These are phyloP conservation scores for Ichneumon xanthorius DNA, from an alignment of 2,888 invertebrate genomes.

Conservation along the genomic window DNA sequence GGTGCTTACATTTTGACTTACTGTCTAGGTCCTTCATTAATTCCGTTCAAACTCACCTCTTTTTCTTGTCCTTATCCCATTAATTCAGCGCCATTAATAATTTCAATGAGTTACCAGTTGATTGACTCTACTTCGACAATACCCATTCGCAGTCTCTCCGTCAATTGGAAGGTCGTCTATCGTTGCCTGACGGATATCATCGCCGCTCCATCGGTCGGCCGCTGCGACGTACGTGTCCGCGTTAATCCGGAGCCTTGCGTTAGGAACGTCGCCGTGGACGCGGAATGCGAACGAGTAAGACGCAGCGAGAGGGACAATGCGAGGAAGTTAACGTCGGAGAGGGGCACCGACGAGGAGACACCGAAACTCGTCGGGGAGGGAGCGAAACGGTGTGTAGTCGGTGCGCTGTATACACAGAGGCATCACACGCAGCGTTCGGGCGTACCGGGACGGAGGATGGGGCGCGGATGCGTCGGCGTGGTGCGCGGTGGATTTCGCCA, in stretches of 20 bases:
- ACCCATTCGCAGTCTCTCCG: background rate
- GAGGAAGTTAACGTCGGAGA: constrained; percentile 24
- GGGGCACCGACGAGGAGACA: constrained; percentile 33
- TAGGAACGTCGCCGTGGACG: background rate
- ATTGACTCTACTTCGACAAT: background rate
- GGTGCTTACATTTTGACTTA: no score
- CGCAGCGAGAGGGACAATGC: constrained; percentile 15
- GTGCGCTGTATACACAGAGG: constrained; percentile 35
- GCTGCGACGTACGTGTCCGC: constrained; percentile 4
- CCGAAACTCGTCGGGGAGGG: constrained; percentile 38
- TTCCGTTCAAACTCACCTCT: background rate
- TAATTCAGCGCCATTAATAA: background rate
- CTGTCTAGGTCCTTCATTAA: no score
- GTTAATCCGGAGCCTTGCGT: background rate
- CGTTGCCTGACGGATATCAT: constrained; percentile 18
- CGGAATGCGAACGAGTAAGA: constrained; percentile 34
- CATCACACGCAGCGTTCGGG: constrained; percentile 34
- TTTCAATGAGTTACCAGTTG: background rate
- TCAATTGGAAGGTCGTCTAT: constrained; percentile 8
- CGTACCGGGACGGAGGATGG: constrained; percentile 43
- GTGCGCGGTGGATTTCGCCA: constrained; percentile 81
- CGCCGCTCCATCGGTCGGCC: background rate
- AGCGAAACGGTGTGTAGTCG: constrained; percentile 12
- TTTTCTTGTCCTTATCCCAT: background rate
- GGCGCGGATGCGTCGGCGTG: constrained; percentile 79